A percentile compares a stretch with the other conserved stretches of the same genome.
Conservation (phyloP, 2,888 invertebrate genomes). For the Frankliniella fusca region DNA sequence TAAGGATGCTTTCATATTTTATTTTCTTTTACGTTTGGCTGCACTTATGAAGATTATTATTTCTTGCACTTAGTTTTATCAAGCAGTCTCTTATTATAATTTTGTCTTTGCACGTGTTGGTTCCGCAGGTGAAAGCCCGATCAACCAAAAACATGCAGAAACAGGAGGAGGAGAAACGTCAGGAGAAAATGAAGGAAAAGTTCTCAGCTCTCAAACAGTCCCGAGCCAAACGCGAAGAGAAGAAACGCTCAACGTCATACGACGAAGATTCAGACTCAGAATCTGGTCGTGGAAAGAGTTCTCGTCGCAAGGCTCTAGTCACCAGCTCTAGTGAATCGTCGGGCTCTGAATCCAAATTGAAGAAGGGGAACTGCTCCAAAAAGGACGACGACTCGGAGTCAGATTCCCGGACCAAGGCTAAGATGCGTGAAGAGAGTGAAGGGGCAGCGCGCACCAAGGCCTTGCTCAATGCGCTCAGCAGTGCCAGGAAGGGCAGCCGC, state of each 20-base stretch:
- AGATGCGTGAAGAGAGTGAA: slow-evolving; percentile 29
- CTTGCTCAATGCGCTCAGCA: background rate
- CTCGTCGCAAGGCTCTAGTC: slow-evolving; percentile 47
- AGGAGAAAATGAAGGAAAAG: slow-evolving; percentile 82
- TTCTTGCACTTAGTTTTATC: background rate
- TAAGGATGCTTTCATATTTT: background rate
- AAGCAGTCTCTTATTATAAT: background rate
- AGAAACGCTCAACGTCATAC: slow-evolving; percentile 83
- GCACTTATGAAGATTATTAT: background rate
- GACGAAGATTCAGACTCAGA: slow-evolving; percentile 74
- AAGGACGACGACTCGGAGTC: slow-evolving; percentile 37
- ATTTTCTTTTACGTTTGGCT: background rate
- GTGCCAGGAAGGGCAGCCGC: slow-evolving; percentile 11
- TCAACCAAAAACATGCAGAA: slow-evolving; percentile 92
- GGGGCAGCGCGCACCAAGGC: slow-evolving; percentile 28
- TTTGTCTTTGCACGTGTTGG: background rate
- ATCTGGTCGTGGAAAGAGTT: slow-evolving; percentile 54
- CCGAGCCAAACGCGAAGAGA: slow-evolving; percentile 80
- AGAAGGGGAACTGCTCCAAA: slow-evolving; percentile 1
- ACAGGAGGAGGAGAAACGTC: slow-evolving; percentile 80
- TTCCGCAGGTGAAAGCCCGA: slow-evolving; percentile 68
- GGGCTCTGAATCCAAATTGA: slow-evolving; percentile 42
- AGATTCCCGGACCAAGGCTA: slow-evolving; percentile 34
- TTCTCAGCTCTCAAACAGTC: slow-evolving; percentile 84
- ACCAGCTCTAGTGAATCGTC: slow-evolving; percentile 58